These are phyloP conservation scores for Lytechinus variegatus DNA, from an alignment of 35 echinoderm and acorn worm genomes.

Conservation along the genomic window DNA sequence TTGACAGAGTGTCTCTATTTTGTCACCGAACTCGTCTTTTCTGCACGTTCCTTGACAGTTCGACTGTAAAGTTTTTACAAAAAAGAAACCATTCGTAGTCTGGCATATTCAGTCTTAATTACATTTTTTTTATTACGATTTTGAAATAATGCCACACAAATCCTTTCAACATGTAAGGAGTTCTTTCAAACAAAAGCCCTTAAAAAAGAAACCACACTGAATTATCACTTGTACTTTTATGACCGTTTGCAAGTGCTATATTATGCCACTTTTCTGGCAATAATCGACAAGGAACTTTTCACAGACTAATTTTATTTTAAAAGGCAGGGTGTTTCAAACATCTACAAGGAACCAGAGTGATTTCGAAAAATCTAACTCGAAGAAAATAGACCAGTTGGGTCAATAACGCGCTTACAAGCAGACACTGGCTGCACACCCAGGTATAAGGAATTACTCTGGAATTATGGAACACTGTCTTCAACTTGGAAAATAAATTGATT, in stretches of 20 bases:
- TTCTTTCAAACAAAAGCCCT: not conserved
- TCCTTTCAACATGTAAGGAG: not conserved
- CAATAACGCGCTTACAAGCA: no score
- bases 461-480: not conserved
- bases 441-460: not conserved
- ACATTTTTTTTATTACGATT: not conserved
- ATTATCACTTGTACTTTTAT: not conserved
- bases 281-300: not conserved
- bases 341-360: not conserved
- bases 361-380: no score
- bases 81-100: not conserved
- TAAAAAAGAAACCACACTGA: not conserved
- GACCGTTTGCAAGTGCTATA: not conserved
- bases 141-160: not conserved
- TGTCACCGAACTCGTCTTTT: conserved; percentile 22
- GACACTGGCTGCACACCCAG: not conserved
- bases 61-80: not conserved
- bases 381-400: no score
- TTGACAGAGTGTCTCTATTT: not conserved
- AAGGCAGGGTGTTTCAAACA: not conserved
- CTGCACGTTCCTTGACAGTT: not conserved
- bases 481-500: not conserved
- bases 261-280: not conserved
- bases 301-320: not conserved
- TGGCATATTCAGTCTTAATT: not conserved